Evolutionary conservation across 2,888 invertebrate genomes (phyloP), one percentile per base, ranked within the genome.

Genomic region (Muschampia plurimacula): DNA sequence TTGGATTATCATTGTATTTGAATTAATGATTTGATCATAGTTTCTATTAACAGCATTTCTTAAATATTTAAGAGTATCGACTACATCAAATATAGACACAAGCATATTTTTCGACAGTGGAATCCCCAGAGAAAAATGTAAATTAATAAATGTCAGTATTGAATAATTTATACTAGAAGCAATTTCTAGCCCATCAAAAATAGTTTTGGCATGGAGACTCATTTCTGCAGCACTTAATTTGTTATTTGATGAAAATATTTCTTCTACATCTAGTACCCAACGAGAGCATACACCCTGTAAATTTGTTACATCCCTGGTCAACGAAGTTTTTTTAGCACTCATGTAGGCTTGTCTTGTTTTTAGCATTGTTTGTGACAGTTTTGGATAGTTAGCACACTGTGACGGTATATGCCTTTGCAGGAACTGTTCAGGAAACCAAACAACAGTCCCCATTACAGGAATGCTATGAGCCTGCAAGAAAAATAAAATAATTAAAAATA

Each of bases 341-440:
- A 97, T 88, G 79, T 94, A 95, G 5, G 91, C 88, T 76, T 96
- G 95, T 52, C 96, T 95, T 13, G 94, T 88, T 80, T 93, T 95
- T 0, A 90, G 80, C 85, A 94, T 91, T 59, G 80, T 84, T 81
- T 93, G 93, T 13, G 89, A 84, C 74, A 93, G 80, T 82, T 93
- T 94, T 41, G 87, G 88, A 86, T 95, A 89, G 87, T 89, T 87
- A 87, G 95, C 87, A 89, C 95, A 86, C 89, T 95, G 84, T 79
- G 96, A 89, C 79, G 96, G 93, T 76, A 96, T 91, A 86, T 96
- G 95, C 78, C 95, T 95, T 63, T 95, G 89, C 4, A 99, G 93
- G 89, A 99, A 99, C 79, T 96, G 95, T 84, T 97, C 97, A 0
- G 99, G 98, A 82, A 97, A 96, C 98, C 98, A 99, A 69, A 98